Base-by-base conservation (phyloP, 2,113 vertebrate genomes). In the Hippolais icterina region DNA sequence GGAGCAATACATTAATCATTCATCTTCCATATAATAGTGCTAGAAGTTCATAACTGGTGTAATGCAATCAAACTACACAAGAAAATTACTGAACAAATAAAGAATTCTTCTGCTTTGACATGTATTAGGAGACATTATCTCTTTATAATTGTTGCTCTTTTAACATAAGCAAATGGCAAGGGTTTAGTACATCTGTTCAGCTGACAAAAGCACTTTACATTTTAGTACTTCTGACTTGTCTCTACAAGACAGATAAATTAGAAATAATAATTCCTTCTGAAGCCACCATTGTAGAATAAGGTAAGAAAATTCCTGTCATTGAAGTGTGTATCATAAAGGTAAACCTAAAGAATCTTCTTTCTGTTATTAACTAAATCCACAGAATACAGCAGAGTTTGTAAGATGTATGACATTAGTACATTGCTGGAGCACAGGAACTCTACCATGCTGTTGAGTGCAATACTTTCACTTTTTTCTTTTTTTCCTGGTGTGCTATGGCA, bases 251-350 rank as follows among this genome's bases (percentile, higher is more conserved):
- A 84, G 83, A 97, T 96, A 82, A 97, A 96, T 94, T 96, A 79
- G 72, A 97, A 97, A 96, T 91, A 96, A 92, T 94, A 94, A 96
- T 89, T 85, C 39, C 28, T 96, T 97, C 85, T 82, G 79, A 97
- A 97, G 50, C n/a, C 47, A 70, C 61, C 37, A 12, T 17, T 90
- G 77, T 91, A 84, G 87, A 96, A 94, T 84, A 75, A 89, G 39
- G 54, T 79, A 95, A 85, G 97, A 96, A 97, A 96, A 94, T 91
- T 87, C 79, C 59, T 65, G 41, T 87, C 61, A 14, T 52, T 97
- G 61, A 95, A 97, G 96, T 89, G 94, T 93, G 69, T 82, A 94
- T 97, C 94, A 83, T 87, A 35, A 68, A 97, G 92, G 89, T 74
- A 96, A 97, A 96, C 81, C 89, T 83, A 95, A 90, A 76, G 87